Evolutionary conservation across 2,113 vertebrate species (phyloP), one percentile per base, ranked within the genome.

Genomic region (Symphodus melops): DNA sequence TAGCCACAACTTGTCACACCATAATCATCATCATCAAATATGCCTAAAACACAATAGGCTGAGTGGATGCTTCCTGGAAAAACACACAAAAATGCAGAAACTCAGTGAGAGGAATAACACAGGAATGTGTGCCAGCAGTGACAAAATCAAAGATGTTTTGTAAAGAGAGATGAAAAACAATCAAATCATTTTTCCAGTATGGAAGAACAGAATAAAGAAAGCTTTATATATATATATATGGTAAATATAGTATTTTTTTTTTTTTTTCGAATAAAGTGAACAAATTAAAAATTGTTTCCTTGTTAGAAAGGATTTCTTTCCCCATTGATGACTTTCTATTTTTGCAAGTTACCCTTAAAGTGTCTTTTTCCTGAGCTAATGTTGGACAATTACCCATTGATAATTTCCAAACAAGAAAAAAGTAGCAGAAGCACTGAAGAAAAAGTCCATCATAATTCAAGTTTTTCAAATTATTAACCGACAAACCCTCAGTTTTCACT

Each of bases 1-100:
- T 54, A 72, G 81, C 70, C 65, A 54, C 75, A 72, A 58, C 42
- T 52, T 82, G 60, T 80, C 81, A 75, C 44, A 83, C 60, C 46
- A 60, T 56, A 51, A 72, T 62, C 66, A 70, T 86, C 44, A 72
- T 62, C 66, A 70, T 86, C 44, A 72, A 64, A 59, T 48, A 20
- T 28, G 61, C 37, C 48, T 19, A 25, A 44, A 72, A 13, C 16
- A 73, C 58, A 62, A 63, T 46, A 8, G 54, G 16, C 8, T 54
- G 44, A 68, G 60, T 37, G 41, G 81, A 57, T 14, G 44, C 20
- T 75, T 77, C 54, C 61, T 56, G 33, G 41, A 53, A 53, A 42
- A 52, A 55, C 36, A 41, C 13, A 62, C 25, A 51, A 20, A 37
- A 37, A 62, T 13, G 16, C n/a, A 66, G 23, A 48, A 65, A 75